A percentile compares a stretch with the other conserved stretches of the same genome.
These are phyloP conservation scores for Cinclus cinclus DNA, from an alignment of 2,113 vertebrate species.

Conservation along the genomic window DNA sequence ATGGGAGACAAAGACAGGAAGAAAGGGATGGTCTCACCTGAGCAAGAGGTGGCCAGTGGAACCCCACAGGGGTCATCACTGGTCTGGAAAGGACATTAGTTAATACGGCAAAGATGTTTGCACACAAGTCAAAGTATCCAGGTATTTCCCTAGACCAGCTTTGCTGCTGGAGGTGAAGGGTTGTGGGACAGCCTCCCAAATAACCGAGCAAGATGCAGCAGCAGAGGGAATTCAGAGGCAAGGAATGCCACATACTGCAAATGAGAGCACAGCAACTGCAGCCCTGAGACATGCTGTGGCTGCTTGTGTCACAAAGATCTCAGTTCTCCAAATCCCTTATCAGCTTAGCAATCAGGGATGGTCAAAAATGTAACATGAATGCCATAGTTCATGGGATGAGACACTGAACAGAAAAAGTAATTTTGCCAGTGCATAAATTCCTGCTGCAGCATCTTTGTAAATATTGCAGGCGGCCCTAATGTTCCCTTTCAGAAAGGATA, in stretches of 20 bases:
- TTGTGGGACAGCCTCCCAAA: not conserved
- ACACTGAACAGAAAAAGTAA: not conserved
- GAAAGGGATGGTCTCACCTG: not conserved
- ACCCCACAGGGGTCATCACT: rapidly evolving
- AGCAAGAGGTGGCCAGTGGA: not conserved
- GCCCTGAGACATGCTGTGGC: not conserved
- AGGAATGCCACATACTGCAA: not conserved
- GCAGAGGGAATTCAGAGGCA: not conserved
- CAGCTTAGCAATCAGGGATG: not conserved
- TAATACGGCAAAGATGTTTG: not conserved
- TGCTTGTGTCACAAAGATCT: not conserved
- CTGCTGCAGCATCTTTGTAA: not conserved
- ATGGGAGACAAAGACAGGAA: not conserved
- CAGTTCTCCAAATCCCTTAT: not conserved
- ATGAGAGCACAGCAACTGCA: not conserved
- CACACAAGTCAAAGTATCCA: not conserved
- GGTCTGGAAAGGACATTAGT: not conserved
- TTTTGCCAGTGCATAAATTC: not conserved
- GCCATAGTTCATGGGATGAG: not conserved
- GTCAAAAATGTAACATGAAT: rapidly evolving
- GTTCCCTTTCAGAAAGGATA: not conserved
- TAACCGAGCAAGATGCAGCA: not conserved
- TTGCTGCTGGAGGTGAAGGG: not conserved
- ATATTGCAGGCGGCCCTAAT: not conserved
- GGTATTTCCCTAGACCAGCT: not conserved